Percentiles rank a stretch among this genome's conserved stretches.
phyloP scores from a whole-genome alignment of 2,888 invertebrate species.

The Eucera pruinosa region DNA sequence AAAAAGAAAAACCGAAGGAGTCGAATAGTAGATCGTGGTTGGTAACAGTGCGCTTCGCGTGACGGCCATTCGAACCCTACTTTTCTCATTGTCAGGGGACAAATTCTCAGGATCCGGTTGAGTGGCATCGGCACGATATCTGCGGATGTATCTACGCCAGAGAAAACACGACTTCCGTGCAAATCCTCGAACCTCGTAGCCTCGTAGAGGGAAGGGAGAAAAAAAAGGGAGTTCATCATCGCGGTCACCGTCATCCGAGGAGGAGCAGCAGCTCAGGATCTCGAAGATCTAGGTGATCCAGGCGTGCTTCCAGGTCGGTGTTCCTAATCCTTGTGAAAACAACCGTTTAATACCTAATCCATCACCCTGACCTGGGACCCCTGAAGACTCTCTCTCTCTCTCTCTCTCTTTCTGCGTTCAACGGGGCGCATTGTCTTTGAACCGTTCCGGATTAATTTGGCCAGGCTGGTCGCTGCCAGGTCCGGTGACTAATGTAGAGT shows the following conservation, averaged over 20 bases:
- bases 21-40: slow-evolving; percentile 45
- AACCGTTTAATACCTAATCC: slow-evolving; percentile 82
- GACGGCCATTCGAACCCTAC: slow-evolving; percentile 49
- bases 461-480: slow-evolving; percentile 58
- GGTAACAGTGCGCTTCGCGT: slow-evolving; percentile 55
- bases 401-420: too few species aligned
- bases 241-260: slow-evolving; percentile 29
- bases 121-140: slow-evolving; percentile 55
- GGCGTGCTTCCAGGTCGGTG: slow-evolving; percentile 43
- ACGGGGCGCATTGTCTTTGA: slow-evolving; percentile 68
- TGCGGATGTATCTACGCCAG: slow-evolving; percentile 51
- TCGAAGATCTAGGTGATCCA: slow-evolving; percentile 10
- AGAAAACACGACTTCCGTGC: slow-evolving; percentile 68
- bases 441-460: slow-evolving; percentile 72
- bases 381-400: too few species aligned
- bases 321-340: slow-evolving; percentile 81
- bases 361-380: slow-evolving; percentile 65
- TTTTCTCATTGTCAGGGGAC: slow-evolving; percentile 58
- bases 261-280: background rate
- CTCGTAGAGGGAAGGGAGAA: too few species aligned
- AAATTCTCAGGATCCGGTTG: slow-evolving; percentile 58
- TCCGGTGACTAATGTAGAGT: slow-evolving; percentile 68
- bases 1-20: background rate
- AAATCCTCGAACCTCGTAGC: slow-evolving; percentile 31
- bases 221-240: background rate